Conservation (phyloP, 2,113 vertebrate species). For the Pseudolaguvia tuberculata region DNA sequence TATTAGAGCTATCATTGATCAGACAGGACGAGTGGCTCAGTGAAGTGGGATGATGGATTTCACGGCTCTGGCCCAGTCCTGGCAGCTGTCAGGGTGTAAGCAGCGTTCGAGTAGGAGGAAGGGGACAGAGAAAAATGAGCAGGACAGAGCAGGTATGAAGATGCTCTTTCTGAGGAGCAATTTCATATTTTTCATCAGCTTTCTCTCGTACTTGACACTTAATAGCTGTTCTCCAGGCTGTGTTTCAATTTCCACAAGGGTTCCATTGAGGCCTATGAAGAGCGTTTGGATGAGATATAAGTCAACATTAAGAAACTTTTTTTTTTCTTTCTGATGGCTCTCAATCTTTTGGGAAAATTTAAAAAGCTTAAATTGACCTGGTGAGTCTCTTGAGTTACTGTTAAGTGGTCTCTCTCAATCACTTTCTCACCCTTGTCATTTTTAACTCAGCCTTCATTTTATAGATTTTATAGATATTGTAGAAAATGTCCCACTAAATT, state of each 20-base stretch:
- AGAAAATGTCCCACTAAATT: not conserved
- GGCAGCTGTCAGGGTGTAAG: constrained; percentile 52
- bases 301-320: constrained; percentile 22
- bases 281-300: constrained; percentile 3
- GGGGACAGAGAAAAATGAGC: not conserved
- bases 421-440: constrained; percentile 34
- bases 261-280: constrained; percentile 5
- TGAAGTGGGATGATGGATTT: constrained; percentile 67
- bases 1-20: constrained; percentile 77
- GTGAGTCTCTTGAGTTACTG: constrained; percentile 26
- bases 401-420: constrained; percentile 18
- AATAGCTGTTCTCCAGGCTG: constrained; percentile 5
- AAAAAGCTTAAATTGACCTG: constrained; percentile 13
- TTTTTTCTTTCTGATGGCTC: constrained; percentile 17
- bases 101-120: not conserved
- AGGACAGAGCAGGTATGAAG: constrained; percentile 16
- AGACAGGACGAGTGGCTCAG: constrained; percentile 56
- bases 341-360: constrained; percentile 27
- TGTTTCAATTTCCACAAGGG: constrained; percentile 21
- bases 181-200: constrained; percentile 9
- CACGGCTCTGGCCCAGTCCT: constrained; percentile 52
- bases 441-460: constrained; percentile 23
- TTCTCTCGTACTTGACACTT: constrained; percentile 24
- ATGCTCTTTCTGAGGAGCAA: not conserved
- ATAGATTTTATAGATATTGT: too few relatives aligned